A percentile compares a stretch with the other conserved stretches of the same genome.
These are phyloP conservation scores for Pedetes capensis DNA, from an alignment of 2,113 vertebrate species.

Conservation along the genomic window DNA sequence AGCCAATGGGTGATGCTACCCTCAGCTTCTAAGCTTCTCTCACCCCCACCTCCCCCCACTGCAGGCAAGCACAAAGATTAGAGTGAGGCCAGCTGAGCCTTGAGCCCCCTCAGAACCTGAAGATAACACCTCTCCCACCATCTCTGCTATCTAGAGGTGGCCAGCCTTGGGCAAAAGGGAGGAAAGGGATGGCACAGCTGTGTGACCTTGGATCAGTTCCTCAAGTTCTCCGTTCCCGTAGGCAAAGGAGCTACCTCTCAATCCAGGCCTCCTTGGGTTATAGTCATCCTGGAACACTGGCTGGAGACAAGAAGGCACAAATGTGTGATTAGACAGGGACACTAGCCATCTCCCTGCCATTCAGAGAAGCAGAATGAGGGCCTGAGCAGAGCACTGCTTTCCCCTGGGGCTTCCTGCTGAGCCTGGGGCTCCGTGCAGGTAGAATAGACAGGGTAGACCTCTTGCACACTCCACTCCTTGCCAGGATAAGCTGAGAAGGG, in stretches of 20 bases:
- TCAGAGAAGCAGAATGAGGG: background rate
- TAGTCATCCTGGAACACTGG: background rate
- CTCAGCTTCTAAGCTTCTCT: background rate
- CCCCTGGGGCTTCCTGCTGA: background rate
- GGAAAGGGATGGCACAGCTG: background rate
- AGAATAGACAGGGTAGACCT: background rate
- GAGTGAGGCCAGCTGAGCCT: background rate
- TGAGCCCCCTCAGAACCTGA: background rate
- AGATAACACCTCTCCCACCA: background rate
- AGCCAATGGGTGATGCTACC: background rate
- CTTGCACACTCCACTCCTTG: background rate
- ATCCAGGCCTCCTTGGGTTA: background rate
- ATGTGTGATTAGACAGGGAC: background rate
- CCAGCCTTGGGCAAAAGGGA: background rate
- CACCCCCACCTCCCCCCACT: background rate
- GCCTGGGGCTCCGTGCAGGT: background rate
- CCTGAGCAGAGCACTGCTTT: too few relatives aligned
- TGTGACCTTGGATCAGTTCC: background rate
- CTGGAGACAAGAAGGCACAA: background rate
- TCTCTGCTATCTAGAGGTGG: background rate
- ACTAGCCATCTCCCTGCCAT: background rate
- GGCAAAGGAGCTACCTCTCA: background rate
- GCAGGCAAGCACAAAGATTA: background rate
- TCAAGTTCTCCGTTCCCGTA: slow-evolving; percentile 1
- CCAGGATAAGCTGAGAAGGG: background rate